These are phyloP conservation scores for Mormyrus lacerda DNA, from an alignment of 2,113 vertebrate species.

Conservation along the genomic window DNA sequence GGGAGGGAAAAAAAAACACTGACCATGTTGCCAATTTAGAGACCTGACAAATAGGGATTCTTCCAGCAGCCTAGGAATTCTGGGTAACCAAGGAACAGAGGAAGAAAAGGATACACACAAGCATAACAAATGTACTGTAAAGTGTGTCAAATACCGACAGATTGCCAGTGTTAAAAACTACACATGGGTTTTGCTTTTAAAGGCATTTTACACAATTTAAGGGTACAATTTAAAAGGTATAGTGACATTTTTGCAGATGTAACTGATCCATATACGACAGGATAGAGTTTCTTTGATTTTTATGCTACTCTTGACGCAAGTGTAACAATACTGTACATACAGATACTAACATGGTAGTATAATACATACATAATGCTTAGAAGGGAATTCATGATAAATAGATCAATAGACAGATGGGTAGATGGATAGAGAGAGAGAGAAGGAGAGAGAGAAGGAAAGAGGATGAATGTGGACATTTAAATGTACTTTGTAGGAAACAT, in stretches of 20 bases:
- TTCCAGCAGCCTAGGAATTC: neutral
- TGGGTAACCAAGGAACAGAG: neutral
- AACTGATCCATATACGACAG: neutral
- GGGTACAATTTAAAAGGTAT: neutral
- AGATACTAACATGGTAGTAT: neutral
- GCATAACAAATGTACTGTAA: neutral
- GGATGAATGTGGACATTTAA: slow-evolving; percentile 1
- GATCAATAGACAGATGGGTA: neutral
- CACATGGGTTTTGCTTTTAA: neutral
- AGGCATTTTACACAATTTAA: neutral
- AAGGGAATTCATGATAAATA: neutral
- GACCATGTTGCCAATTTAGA: neutral
- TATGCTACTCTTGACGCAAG: neutral
- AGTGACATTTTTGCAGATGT: neutral
- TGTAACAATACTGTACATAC: neutral
- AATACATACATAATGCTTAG: neutral
- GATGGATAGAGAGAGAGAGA: neutral
- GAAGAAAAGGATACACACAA: neutral
- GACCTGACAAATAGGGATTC: neutral
- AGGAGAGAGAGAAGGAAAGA: neutral
- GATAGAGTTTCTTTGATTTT: neutral
- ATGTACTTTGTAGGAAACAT: neutral
- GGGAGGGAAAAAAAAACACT: neutral
- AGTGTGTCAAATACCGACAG: neutral
- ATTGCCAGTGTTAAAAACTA: neutral